Evolutionary conservation across 1,140 invertebrate species (phyloP).

Genomic region (Pemphigus obesinymphae): DNA sequence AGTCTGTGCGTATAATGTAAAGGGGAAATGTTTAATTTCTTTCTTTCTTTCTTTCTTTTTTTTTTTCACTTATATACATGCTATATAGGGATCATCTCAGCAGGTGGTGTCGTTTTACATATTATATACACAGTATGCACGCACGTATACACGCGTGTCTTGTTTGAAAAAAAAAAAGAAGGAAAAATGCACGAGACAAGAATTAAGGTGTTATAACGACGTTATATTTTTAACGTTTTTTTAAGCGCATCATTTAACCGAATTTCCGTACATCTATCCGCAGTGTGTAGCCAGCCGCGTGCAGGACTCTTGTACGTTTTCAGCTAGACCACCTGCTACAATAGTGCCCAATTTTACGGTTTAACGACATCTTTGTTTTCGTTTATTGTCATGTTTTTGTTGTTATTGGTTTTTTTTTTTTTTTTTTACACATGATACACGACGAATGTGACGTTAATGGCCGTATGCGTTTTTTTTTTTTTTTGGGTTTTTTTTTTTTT

Average conservation of each 20-base stretch:
- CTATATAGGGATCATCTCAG: neutral
- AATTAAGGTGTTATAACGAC: slow-evolving; percentile 3
- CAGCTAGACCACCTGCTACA: neutral
- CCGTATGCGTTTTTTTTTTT: neutral
- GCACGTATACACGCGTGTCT: neutral
- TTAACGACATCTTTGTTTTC: slow-evolving; percentile 5
- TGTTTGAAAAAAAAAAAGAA: neutral
- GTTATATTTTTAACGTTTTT: neutral
- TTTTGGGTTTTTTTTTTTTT: neutral
- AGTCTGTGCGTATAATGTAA: neutral
- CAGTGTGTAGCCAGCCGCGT: too few species aligned
- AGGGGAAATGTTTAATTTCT: slow-evolving; percentile 10
- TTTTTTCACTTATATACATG: neutral
- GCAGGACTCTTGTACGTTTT: neutral
- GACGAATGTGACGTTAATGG: neutral
- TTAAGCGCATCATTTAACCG: neutral
- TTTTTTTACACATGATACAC: neutral
- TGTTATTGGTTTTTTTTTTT: neutral
- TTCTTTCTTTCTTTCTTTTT: neutral
- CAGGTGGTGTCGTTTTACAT: slow-evolving; percentile 34
- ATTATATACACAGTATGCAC: neutral
- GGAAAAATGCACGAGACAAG: neutral
- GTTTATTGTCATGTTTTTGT: neutral
- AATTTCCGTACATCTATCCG: neutral
- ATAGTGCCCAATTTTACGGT: neutral